Evolutionary conservation across 2,797 vertebrate genomes (phyloP).

Genomic region (Spinus pinus): DNA sequence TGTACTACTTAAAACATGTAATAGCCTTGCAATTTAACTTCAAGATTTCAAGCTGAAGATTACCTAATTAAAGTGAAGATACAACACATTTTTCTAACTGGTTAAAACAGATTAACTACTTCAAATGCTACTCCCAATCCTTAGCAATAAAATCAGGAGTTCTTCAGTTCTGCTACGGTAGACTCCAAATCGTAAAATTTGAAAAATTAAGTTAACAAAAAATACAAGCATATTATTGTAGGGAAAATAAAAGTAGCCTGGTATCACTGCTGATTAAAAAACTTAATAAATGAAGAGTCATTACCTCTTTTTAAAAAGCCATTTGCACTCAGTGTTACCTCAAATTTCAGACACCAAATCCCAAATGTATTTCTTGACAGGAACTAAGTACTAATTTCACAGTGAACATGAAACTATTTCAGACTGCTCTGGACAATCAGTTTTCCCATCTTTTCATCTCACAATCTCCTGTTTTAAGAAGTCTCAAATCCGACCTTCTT

Average conservation of each 20-base stretch:
- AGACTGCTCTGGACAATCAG: neutral
- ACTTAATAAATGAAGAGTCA: neutral
- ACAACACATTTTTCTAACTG: neutral
- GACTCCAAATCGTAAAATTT: neutral
- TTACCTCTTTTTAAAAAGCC: neutral
- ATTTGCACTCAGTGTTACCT: neutral
- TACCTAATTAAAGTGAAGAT: neutral
- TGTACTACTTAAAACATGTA: neutral
- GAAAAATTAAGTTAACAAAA: neutral
- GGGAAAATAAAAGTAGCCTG: neutral
- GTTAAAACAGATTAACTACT: neutral
- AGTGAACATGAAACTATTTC: neutral
- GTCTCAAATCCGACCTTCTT: neutral
- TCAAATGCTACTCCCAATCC: neutral
- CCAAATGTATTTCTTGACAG: neutral
- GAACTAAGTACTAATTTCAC: neutral
- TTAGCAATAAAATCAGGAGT: neutral
- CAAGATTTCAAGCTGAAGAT: neutral
- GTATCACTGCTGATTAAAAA: neutral
- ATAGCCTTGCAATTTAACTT: neutral
- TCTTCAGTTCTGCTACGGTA: neutral
- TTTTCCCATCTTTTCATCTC: neutral
- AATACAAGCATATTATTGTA: neutral
- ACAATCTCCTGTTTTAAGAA: neutral
- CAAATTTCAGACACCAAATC: neutral